phyloP scores from a whole-genome alignment of 2,113 vertebrate genomes.

The Oreochromis spilurus region DNA sequence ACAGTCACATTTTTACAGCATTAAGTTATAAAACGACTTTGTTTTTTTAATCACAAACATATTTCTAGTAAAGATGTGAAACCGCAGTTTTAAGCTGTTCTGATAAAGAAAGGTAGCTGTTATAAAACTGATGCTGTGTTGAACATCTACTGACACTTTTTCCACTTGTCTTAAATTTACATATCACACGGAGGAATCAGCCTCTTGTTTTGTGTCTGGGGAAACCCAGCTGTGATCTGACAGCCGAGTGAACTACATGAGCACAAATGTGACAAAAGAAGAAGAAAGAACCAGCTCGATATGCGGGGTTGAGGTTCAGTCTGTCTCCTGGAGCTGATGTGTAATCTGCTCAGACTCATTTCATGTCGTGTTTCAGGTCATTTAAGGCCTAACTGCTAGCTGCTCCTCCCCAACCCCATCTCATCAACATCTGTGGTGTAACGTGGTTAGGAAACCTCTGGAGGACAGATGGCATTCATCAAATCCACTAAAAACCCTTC shows the following conservation, averaged over 20 bases:
- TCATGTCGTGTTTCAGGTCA: not conserved
- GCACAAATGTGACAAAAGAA: not conserved
- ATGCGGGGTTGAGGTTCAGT: not conserved
- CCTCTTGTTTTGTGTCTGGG: not conserved
- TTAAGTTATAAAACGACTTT: not conserved
- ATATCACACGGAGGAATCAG: not conserved
- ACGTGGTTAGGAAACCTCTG: not conserved
- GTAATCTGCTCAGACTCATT: not conserved
- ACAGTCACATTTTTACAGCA: not conserved
- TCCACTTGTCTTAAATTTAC: not conserved
- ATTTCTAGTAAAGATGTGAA: not conserved
- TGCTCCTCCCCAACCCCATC: not conserved
- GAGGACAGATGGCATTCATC: not conserved
- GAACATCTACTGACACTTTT: not conserved
- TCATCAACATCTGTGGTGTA: not conserved
- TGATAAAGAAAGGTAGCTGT: not conserved
- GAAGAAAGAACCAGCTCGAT: not conserved
- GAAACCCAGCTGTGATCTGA: not conserved
- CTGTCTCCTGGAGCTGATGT: not conserved
- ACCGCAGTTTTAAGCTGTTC: not conserved
- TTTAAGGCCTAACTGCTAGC: not conserved
- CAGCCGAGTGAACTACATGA: not conserved
- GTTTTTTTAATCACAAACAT: not conserved
- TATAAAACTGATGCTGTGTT: not conserved
- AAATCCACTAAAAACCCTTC: not conserved